These are phyloP conservation scores for Hyles vespertilio DNA, from an alignment of 1,140 invertebrate genomes.

Conservation along the genomic window DNA sequence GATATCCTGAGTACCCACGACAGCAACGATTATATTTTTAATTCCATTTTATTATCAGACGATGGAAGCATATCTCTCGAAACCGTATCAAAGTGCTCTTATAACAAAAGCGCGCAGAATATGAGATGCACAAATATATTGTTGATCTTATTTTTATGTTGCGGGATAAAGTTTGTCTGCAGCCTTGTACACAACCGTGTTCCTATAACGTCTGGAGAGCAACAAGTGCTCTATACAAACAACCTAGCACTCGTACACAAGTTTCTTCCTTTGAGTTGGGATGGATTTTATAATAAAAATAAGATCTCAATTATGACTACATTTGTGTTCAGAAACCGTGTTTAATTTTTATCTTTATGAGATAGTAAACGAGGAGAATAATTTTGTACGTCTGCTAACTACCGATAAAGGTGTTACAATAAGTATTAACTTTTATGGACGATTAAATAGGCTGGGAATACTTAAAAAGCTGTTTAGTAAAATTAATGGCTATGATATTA, in stretches of 20 bases:
- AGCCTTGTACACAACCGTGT: constrained; percentile 25
- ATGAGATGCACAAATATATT: constrained; percentile 1
- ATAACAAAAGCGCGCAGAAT: background rate
- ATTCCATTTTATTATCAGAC: too few species aligned
- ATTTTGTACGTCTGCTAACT: too few species aligned
- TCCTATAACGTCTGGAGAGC: constrained; percentile 12
- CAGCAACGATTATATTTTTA: too few species aligned
- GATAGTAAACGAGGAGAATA: background rate
- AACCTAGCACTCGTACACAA: constrained; percentile 13
- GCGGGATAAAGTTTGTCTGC: constrained; percentile 24
- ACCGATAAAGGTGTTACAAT: too few species aligned
- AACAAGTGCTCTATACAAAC: constrained; percentile 49
- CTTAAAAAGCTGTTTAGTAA: too few species aligned
- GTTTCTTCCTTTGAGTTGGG: background rate
- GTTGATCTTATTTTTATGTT: constrained; percentile 6
- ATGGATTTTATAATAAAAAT: background rate
- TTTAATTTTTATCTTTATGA: too few species aligned
- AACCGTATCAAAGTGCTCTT: constrained; percentile 6
- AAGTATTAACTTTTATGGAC: too few species aligned
- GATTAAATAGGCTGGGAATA: too few species aligned
- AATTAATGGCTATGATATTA: too few species aligned
- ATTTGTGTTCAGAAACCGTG: background rate
- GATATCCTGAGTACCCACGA: too few species aligned
- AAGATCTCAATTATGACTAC: too few species aligned
- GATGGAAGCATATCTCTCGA: too few species aligned